These are phyloP conservation scores for Boleophthalmus pectinirostris DNA, from an alignment of 2,113 vertebrate species.

Conservation along the genomic window DNA sequence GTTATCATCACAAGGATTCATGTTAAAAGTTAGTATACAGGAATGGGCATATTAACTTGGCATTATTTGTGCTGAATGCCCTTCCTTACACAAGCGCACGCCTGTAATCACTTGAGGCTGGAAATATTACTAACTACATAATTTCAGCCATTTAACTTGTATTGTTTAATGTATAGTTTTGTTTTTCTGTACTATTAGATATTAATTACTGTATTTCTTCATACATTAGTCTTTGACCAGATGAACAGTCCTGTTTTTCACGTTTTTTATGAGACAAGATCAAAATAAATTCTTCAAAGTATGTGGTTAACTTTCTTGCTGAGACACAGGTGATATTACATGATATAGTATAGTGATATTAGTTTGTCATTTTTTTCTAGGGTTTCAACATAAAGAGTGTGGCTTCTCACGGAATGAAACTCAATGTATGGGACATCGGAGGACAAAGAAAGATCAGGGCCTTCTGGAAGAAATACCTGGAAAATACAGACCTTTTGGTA, in stretches of 20 bases:
- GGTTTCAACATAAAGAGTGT: slow-evolving; percentile 88
- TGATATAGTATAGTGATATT: background rate
- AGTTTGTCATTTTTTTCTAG: slow-evolving; percentile 56
- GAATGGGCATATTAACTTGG: background rate
- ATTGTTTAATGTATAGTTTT: too few relatives aligned
- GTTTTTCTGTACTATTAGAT: too few relatives aligned
- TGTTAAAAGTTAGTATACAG: background rate
- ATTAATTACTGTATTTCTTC: too few relatives aligned
- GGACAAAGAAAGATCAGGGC: slow-evolving; percentile 84
- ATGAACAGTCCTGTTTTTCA: background rate
- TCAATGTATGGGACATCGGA: slow-evolving; percentile 87
- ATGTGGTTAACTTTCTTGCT: too few relatives aligned
- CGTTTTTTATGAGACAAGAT: too few relatives aligned
- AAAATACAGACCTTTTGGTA: slow-evolving; percentile 86
- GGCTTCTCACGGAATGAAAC: slow-evolving; percentile 84
- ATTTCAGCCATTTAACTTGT: too few relatives aligned
- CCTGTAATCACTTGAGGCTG: too few relatives aligned
- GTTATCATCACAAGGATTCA: background rate
- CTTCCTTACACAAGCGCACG: background rate
- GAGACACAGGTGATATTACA: background rate
- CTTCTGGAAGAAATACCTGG: slow-evolving; percentile 87
- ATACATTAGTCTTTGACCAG: background rate
- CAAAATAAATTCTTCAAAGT: too few relatives aligned
- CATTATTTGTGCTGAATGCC: too few relatives aligned
- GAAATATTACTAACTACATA: too few relatives aligned